Conservation (phyloP, 2,888 invertebrate genomes). For the Apomyelois bistriatella region DNA sequence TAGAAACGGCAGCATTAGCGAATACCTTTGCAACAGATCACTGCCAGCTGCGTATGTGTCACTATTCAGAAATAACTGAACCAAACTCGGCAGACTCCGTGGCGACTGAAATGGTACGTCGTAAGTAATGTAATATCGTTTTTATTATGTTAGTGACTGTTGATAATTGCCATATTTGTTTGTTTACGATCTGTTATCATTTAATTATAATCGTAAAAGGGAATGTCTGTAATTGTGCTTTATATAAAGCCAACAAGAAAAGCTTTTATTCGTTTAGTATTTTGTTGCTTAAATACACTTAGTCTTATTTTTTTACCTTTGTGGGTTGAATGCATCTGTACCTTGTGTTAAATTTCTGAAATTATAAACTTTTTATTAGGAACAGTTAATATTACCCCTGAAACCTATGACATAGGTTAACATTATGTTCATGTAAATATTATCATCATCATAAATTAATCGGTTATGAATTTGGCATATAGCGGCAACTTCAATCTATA, state of each 20-base stretch:
- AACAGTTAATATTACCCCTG: no score
- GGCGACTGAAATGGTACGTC: conserved; percentile 25
- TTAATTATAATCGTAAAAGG: neutral
- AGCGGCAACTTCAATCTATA: no score
- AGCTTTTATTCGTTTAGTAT: no score
- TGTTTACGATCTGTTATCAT: neutral
- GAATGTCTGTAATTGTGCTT: neutral
- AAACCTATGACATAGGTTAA: no score
- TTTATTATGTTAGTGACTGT: conserved; percentile 1
- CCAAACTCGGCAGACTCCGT: conserved; percentile 29
- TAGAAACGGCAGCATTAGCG: conserved; percentile 12
- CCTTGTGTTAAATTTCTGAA: no score
- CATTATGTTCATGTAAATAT: no score
- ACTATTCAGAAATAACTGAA: conserved; percentile 24
- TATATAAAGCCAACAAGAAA: no score
- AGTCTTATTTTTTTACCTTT: no score
- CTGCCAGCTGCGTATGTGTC: conserved; percentile 23
- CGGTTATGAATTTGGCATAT: no score
- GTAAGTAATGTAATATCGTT: neutral
- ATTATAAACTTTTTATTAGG: no score
- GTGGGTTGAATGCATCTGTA: no score
- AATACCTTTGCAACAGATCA: conserved; percentile 24
- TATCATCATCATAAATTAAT: no score
- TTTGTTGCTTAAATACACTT: neutral
- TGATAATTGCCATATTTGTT: neutral